Percentiles rank a stretch among this genome's conserved stretches.
Conservation (phyloP, 1,140 invertebrate species). For the Littorina saxatilis region DNA sequence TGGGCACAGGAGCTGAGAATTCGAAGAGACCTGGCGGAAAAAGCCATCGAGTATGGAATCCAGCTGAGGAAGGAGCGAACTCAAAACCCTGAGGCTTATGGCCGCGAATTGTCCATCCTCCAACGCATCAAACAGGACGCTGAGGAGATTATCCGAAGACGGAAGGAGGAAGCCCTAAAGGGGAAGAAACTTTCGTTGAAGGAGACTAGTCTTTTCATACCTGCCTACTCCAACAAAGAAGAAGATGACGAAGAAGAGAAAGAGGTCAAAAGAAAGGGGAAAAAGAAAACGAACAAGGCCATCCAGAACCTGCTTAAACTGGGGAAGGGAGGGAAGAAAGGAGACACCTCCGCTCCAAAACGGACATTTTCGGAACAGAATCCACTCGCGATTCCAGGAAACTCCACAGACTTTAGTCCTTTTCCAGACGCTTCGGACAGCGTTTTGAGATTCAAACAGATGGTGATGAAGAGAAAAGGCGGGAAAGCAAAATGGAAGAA, state of each 20-base stretch:
- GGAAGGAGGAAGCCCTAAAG: not conserved
- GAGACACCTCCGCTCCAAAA: too few species aligned
- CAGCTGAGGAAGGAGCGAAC: conserved; percentile 8
- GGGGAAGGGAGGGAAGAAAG: too few species aligned
- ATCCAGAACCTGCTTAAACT: not conserved
- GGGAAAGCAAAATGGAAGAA: too few species aligned
- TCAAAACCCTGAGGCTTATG: not conserved
- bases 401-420: not conserved
- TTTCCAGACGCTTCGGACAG: not conserved
- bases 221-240: not conserved
- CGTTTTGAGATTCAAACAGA: not conserved
- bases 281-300: not conserved
- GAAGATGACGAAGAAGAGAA: not conserved
- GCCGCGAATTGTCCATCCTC: conserved; percentile 6
- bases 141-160: conserved; percentile 19
- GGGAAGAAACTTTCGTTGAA: not conserved
- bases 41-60: conserved; percentile 20
- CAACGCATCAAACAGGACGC: conserved; percentile 24
- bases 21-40: not conserved
- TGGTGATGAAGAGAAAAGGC: not conserved
- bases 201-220: not conserved
- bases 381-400: too few species aligned
- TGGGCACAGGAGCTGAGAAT: conserved; percentile 29
- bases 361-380: too few species aligned
- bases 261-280: not conserved